Conservation (phyloP, 2,888 invertebrate genomes). For the Sphaerolaimus hirsutus region DNA sequence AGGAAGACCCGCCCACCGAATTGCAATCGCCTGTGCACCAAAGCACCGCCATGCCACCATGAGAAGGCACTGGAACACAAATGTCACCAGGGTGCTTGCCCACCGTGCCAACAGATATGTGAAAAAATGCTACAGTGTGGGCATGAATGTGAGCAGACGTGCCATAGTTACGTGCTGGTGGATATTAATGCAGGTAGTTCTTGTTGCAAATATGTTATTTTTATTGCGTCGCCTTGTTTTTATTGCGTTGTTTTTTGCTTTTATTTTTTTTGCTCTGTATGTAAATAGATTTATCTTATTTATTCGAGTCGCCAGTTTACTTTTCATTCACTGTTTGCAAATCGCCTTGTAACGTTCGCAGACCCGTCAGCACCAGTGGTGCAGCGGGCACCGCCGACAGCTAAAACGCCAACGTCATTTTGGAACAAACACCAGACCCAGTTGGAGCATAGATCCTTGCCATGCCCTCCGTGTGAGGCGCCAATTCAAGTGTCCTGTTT, state of each 20-base stretch:
- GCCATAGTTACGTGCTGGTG: not conserved
- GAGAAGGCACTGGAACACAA: slow-evolving; percentile 42
- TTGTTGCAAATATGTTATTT: slow-evolving; percentile 3
- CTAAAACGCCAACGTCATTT: slow-evolving; percentile 23
- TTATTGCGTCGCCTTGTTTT: not conserved
- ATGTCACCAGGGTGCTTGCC: slow-evolving; percentile 61
- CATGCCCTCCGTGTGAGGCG: slow-evolving; percentile 34
- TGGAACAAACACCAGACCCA: slow-evolving; percentile 27
- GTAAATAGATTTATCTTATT: too few relatives aligned
- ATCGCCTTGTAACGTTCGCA: too few relatives aligned
- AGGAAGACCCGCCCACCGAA: slow-evolving; percentile 48
- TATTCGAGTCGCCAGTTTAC: too few relatives aligned
- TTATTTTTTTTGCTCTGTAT: too few relatives aligned
- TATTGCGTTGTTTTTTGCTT: not conserved
- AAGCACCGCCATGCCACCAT: slow-evolving; percentile 63
- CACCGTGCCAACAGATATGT: slow-evolving; percentile 54
- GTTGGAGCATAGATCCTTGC: slow-evolving; percentile 24
- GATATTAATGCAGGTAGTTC: not conserved
- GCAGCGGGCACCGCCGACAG: too few relatives aligned
- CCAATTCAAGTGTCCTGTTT: slow-evolving; percentile 28
- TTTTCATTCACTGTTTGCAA: too few relatives aligned
- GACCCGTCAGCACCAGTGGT: too few relatives aligned
- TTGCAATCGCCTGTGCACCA: slow-evolving; percentile 45
- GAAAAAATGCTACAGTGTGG: slow-evolving; percentile 37
- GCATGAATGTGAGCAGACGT: slow-evolving; percentile 29